Evolutionary conservation across 2,888 invertebrate genomes (phyloP).

Genomic region (Mythimna ferrago): DNA sequence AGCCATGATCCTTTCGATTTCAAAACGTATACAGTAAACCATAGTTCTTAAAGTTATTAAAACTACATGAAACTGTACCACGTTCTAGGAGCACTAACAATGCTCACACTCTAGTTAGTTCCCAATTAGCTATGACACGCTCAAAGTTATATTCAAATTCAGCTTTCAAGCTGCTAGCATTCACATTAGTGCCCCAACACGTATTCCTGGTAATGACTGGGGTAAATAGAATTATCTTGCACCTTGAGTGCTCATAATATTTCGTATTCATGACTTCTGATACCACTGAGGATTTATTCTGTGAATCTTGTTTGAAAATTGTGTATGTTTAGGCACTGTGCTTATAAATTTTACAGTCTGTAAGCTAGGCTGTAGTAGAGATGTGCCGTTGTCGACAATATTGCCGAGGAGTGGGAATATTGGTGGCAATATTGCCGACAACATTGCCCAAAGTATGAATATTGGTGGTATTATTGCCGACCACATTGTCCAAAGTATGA

Average conservation of each 20-base stretch:
- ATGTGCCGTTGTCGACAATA: too few species aligned
- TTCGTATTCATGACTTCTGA: slow-evolving; percentile 10
- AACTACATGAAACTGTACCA: slow-evolving; percentile 7
- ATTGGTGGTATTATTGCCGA: too few species aligned
- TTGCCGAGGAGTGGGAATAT: too few species aligned
- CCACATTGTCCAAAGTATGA: too few species aligned
- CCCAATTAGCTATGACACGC: slow-evolving; percentile 25
- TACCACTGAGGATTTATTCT: background rate
- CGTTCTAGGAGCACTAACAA: background rate
- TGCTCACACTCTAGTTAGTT: slow-evolving; percentile 15
- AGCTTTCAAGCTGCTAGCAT: slow-evolving; percentile 22
- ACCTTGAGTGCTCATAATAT: background rate
- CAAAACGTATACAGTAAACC: background rate
- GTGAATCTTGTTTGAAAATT: background rate
- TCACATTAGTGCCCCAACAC: slow-evolving; percentile 27
- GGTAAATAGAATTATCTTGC: slow-evolving; percentile 6
- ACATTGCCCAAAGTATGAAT: too few species aligned
- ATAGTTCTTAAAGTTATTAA: background rate
- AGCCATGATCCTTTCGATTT: too few species aligned
- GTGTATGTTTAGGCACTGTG: background rate
- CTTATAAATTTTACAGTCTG: too few species aligned
- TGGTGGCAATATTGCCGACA: too few species aligned
- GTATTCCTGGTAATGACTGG: slow-evolving; percentile 3
- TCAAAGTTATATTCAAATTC: slow-evolving; percentile 40
- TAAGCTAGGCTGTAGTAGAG: too few species aligned